Evolutionary conservation across 2,113 vertebrate species (phyloP).

Genomic region (Leuciscus idus): DNA sequence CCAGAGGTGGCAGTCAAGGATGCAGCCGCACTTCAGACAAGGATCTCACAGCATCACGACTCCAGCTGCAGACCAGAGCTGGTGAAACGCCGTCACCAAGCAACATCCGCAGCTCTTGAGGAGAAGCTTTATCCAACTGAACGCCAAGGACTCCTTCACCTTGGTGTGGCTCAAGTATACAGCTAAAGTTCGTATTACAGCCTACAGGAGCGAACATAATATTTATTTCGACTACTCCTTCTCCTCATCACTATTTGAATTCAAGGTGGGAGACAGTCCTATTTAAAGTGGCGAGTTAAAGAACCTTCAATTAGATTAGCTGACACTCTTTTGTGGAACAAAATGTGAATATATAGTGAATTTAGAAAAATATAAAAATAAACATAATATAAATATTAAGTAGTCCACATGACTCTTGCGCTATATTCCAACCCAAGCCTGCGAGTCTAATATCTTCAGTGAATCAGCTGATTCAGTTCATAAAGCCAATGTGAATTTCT

Average conservation of each 20-base stretch:
- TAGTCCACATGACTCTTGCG: neutral
- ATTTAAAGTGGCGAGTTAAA: neutral
- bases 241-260: neutral
- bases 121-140: neutral
- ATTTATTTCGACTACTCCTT: neutral
- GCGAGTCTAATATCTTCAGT: neutral
- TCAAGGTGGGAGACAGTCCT: neutral
- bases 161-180: conserved; percentile 8
- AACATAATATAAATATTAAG: too few species aligned
- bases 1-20: neutral
- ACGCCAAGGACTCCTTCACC: conserved; percentile 27
- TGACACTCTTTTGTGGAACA: neutral
- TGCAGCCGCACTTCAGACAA: conserved; percentile 6
- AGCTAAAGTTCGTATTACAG: conserved; percentile 8
- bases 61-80: conserved; percentile 18
- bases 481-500: neutral
- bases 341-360: neutral
- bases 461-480: neutral
- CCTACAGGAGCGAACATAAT: neutral
- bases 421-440: neutral
- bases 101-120: conserved; percentile 52
- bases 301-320: neutral
- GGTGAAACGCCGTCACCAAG: conserved; percentile 31
- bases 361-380: neutral
- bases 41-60: conserved; percentile 1